Evolutionary conservation across 2,113 vertebrate genomes (phyloP), one percentile per base, ranked within the genome.

Genomic region (Podocnemis expansa): DNA sequence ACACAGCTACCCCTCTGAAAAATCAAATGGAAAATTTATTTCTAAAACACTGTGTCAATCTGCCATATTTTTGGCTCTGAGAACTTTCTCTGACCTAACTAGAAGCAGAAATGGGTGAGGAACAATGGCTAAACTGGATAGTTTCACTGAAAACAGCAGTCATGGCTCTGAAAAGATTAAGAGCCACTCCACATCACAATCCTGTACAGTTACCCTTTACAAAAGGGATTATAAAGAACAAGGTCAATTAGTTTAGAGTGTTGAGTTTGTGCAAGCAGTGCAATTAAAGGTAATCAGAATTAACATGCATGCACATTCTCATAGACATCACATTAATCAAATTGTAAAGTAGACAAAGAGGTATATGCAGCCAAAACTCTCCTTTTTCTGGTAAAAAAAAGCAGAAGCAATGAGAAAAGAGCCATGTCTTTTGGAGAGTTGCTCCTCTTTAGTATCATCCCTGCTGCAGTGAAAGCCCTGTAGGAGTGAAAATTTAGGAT

Each of bases 201-300:
- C 85, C 85, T 0, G 11, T 24, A 82, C 22, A 86, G 8, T 27
- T 73, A 17, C 3, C 0, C 81, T 93, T 95, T 95, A 70, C 80
- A 93, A 89, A 93, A 67, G 43, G 55, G 63, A 86, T 73, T 67
- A 85, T 45, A 92, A 85, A 89, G 85, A 95, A 89, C 54, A 92
- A 93, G 55, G 82, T 54, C 73, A 96, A 89, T 94, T 96, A 96
- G 25, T 80, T 94, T 90, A 81, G 82, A 89, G 94, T 92, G 80
- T 93, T 93, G 94, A 96, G 85, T 78, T 54, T 8, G 2, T 70
- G 85, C 87, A 93, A 78, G 94, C 78, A 82, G 84, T 47, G 73
- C 92, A 95, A 89, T 91, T 95, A 87, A 94, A 85, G 58, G 89
- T 96, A 95, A 97, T 95, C 67, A 86, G 89, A 94, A 96, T 92